A percentile compares a stretch with the other conserved stretches of the same genome.
phyloP scores from a whole-genome alignment of 2,113 vertebrate genomes.

The Leiothrix lutea region DNA sequence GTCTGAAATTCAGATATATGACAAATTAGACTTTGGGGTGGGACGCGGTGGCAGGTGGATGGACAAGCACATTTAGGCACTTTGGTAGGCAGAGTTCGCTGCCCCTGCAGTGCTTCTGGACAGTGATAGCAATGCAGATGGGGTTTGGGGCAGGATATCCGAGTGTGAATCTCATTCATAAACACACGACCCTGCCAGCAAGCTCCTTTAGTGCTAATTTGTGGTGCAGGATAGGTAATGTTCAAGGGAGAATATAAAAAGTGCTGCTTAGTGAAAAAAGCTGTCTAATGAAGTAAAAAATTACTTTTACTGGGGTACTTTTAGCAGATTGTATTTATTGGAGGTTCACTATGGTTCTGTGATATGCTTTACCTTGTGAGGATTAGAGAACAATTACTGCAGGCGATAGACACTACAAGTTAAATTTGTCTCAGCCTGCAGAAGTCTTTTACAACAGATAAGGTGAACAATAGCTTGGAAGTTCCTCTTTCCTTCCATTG shows the following conservation, averaged over 20 bases:
- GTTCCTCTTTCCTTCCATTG: background rate
- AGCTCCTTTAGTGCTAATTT: background rate
- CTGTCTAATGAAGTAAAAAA: background rate
- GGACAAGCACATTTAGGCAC: background rate
- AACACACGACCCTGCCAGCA: background rate
- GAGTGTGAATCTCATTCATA: background rate
- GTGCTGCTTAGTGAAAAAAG: background rate
- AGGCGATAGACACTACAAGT: background rate
- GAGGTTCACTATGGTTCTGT: background rate
- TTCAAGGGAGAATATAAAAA: background rate
- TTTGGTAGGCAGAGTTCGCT: background rate
- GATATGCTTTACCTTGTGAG: background rate
- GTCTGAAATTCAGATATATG: background rate
- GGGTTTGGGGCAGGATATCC: background rate
- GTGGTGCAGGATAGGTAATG: background rate
- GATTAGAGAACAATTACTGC: background rate
- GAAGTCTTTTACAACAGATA: background rate
- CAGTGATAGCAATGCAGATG: background rate
- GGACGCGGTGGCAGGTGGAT: accelerated
- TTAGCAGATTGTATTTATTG: background rate
- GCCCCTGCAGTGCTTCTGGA: background rate
- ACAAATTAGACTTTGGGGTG: background rate
- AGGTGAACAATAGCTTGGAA: background rate
- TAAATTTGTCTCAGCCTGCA: background rate
- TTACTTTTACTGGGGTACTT: background rate